These are phyloP conservation scores for Rhabditoides inermis DNA, from an alignment of 2,888 invertebrate species.

Conservation along the genomic window DNA sequence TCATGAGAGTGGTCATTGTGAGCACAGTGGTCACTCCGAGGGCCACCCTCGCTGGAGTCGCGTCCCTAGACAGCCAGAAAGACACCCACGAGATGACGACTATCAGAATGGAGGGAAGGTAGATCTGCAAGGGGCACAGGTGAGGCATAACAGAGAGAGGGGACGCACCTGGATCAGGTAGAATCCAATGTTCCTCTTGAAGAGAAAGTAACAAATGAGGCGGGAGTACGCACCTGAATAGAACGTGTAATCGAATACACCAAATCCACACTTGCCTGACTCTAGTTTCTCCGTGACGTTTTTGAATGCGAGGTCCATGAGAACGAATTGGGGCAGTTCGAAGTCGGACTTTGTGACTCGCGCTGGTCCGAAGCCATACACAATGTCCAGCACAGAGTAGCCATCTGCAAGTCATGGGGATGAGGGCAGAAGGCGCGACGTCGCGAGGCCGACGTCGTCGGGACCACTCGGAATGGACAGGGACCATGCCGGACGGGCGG, in stretches of 20 bases:
- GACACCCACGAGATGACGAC: slow-evolving; percentile 40
- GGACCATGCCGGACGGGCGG: too few relatives aligned
- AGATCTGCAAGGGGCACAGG: slow-evolving; percentile 75
- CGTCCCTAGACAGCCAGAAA: slow-evolving; percentile 16
- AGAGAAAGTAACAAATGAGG: slow-evolving; percentile 40
- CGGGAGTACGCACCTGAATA: slow-evolving; percentile 52
- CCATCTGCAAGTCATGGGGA: slow-evolving; percentile 42
- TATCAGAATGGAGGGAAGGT: slow-evolving; percentile 70
- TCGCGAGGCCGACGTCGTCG: too few relatives aligned
- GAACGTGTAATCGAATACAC: neutral
- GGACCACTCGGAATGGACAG: too few relatives aligned
- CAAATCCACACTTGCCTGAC: slow-evolving; percentile 20
- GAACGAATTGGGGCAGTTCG: slow-evolving; percentile 35
- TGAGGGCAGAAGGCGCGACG: too few relatives aligned
- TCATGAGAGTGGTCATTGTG: slow-evolving; percentile 67
- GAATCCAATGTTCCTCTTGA: slow-evolving; percentile 93
- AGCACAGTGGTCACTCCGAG: slow-evolving; percentile 44
- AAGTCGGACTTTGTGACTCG: slow-evolving; percentile 17
- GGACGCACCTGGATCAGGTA: slow-evolving; percentile 95
- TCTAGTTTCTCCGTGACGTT: slow-evolving; percentile 29
- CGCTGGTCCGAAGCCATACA: slow-evolving; percentile 24
- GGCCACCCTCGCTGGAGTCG: slow-evolving; percentile 39
- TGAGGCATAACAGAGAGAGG: slow-evolving; percentile 56
- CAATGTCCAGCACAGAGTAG: slow-evolving; percentile 38
- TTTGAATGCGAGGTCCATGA: slow-evolving; percentile 23